Conservation (phyloP, 2,113 vertebrate genomes). For the Salvator merianae region DNA sequence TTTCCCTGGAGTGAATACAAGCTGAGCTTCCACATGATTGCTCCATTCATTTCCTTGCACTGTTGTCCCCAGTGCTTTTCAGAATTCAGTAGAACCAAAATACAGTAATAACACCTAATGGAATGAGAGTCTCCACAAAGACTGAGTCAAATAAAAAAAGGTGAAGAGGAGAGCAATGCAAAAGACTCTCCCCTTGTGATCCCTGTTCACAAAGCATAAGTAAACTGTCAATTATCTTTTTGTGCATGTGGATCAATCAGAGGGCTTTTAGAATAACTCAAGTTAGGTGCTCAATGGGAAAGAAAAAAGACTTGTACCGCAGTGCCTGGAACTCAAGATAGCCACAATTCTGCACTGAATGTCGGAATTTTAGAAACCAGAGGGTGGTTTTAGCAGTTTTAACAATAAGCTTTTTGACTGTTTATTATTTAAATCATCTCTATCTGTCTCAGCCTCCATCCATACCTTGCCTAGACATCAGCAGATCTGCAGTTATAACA, state of each 20-base stretch:
- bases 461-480: too few species aligned
- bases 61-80: background rate
- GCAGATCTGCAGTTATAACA: too few species aligned
- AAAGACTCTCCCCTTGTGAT: constrained; percentile 4
- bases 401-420: too few species aligned
- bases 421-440: too few species aligned
- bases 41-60: constrained; percentile 15
- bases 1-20: background rate
- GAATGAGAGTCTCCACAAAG: background rate
- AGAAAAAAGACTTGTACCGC: too few species aligned
- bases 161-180: background rate
- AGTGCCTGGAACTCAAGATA: too few species aligned
- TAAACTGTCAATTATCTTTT: background rate
- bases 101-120: constrained; percentile 10
- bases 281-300: too few species aligned
- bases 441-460: too few species aligned
- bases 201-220: background rate
- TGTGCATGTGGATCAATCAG: background rate
- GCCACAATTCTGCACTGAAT: background rate
- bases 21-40: background rate
- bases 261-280: constrained; percentile 27
- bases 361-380: background rate
- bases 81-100: constrained; percentile 45
- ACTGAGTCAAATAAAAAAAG: constrained; percentile 21
- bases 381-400: too few species aligned